Evolutionary conservation across 1,140 invertebrate genomes (phyloP).

Genomic region (Spodoptera litura): DNA sequence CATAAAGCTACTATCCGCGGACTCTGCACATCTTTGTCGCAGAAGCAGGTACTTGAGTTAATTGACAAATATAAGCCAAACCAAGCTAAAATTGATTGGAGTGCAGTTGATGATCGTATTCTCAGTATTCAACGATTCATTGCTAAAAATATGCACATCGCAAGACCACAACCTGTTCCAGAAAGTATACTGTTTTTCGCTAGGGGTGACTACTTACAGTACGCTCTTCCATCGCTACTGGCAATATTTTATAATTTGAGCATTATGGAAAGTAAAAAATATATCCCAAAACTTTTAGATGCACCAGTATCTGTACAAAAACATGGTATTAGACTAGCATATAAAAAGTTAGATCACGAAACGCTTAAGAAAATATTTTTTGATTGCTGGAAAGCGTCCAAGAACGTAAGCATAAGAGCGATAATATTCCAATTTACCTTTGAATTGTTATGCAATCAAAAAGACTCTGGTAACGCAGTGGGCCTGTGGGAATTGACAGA

Average conservation of each 20-base stretch:
- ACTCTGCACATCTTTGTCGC: conserved; percentile 60
- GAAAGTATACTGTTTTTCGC: conserved; percentile 64
- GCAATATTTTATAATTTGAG: conserved; percentile 73
- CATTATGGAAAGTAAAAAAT: conserved; percentile 47
- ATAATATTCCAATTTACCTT: conserved; percentile 68
- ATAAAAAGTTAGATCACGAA: conserved; percentile 59
- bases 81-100: conserved; percentile 63
- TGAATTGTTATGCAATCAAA: conserved; percentile 66
- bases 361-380: conserved; percentile 60
- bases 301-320: conserved; percentile 73
- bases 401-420: conserved; percentile 67
- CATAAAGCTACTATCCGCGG: conserved; percentile 62
- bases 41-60: conserved; percentile 53
- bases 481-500: conserved; percentile 61
- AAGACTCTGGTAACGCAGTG: conserved; percentile 55
- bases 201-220: conserved; percentile 72
- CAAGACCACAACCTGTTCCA: conserved; percentile 65
- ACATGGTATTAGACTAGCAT: conserved; percentile 69
- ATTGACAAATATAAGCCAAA: conserved; percentile 65
- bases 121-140: conserved; percentile 65
- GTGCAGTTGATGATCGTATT: conserved; percentile 54
- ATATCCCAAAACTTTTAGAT: conserved; percentile 64
- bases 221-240: conserved; percentile 65
- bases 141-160: conserved; percentile 69
- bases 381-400: conserved; percentile 64